Evolutionary conservation across 2,888 invertebrate genomes (phyloP).

Genomic region (Notodromas monacha): DNA sequence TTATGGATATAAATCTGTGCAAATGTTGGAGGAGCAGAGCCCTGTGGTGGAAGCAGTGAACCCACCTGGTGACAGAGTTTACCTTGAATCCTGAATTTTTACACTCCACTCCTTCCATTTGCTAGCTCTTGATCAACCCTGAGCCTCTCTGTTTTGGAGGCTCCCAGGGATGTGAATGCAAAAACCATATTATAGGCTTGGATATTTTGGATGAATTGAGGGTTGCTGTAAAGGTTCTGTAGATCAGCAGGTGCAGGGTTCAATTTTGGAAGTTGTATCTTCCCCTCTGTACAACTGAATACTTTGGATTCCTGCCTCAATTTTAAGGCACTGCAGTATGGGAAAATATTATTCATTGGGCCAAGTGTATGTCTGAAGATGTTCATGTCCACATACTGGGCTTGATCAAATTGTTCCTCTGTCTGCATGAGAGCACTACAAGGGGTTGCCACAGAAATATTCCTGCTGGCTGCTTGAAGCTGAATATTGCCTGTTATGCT

Average conservation of each 20-base stretch:
- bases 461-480: too few species aligned
- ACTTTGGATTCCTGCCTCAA: slow-evolving; percentile 9
- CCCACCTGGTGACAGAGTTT: not conserved
- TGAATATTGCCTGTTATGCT: too few species aligned
- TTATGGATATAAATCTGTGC: too few species aligned
- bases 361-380: too few species aligned
- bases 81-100: slow-evolving; percentile 1
- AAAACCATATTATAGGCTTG: slow-evolving; percentile 11
- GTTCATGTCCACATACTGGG: too few species aligned
- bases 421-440: too few species aligned
- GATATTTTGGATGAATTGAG: slow-evolving; percentile 10
- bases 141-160: not conserved
- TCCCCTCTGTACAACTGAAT: slow-evolving; percentile 11
- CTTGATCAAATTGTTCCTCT: too few species aligned
- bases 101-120: too few species aligned
- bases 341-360: slow-evolving; percentile 9
- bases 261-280: slow-evolving; percentile 10
- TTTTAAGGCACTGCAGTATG: slow-evolving; percentile 9
- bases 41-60: not conserved
- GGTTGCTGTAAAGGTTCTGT: slow-evolving; percentile 7
- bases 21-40: too few species aligned
- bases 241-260: slow-evolving; percentile 9
- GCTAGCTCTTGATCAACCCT: slow-evolving; percentile 6
- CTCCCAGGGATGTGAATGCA: slow-evolving; percentile 12
- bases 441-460: too few species aligned